Percentiles rank a stretch among this genome's conserved stretches.
phyloP scores from a whole-genome alignment of 2,797 vertebrate genomes.

The Oreonectes daqikongensis region DNA sequence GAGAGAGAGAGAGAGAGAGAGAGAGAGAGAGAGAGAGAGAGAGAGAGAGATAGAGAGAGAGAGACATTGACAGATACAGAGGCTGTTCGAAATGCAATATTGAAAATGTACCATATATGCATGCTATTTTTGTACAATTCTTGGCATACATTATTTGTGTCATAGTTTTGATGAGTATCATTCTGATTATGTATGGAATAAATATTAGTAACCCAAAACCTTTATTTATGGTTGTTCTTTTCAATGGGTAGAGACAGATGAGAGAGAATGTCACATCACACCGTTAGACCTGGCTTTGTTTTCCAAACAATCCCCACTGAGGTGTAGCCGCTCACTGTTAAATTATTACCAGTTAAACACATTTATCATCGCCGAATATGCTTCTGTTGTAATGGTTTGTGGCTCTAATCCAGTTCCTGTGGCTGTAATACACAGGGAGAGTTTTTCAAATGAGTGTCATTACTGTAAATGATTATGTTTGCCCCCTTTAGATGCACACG shows the following conservation, averaged over 20 bases:
- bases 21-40: constrained; percentile 35
- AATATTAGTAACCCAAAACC: no score
- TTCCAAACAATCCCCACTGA: constrained; percentile 56
- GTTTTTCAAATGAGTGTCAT: constrained; percentile 50
- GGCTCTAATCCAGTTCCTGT: constrained; percentile 42
- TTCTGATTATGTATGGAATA: no score
- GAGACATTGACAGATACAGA: constrained; percentile 20
- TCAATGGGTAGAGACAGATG: constrained; percentile 11
- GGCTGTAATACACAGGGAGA: constrained; percentile 39
- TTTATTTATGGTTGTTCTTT: neutral
- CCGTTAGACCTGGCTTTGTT: constrained; percentile 48
- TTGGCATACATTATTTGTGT: no score
- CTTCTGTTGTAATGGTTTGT: constrained; percentile 41
- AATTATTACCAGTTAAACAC: constrained; percentile 59
- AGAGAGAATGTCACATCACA: constrained; percentile 32
- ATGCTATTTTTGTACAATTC: neutral
- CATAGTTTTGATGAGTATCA: no score
- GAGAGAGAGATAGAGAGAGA: constrained; percentile 64
- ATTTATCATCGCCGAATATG: constrained; percentile 53
- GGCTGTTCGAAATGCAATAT: neutral
- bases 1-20: constrained; percentile 18
- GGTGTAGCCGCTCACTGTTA: constrained; percentile 54
- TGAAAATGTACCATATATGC: neutral
- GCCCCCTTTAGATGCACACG: constrained; percentile 40
- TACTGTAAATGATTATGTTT: constrained; percentile 51